Evolutionary conservation across 2,888 invertebrate species (phyloP).

Genomic region (Patella depressa): DNA sequence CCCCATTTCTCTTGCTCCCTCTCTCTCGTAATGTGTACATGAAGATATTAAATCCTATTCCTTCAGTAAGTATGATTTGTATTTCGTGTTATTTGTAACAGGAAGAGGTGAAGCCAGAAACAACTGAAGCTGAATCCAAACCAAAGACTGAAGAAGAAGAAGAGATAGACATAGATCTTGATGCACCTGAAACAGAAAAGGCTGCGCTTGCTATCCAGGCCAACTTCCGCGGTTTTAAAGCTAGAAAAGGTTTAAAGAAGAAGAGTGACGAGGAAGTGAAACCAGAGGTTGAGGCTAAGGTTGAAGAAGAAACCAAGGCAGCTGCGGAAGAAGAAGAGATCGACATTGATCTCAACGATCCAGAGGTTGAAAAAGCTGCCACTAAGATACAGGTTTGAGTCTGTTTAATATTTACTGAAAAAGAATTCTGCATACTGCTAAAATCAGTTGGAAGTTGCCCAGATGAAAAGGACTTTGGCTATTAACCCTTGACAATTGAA

Average conservation of each 20-base stretch:
- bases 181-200: constrained; percentile 56
- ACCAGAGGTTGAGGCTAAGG: not conserved
- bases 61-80: too few relatives aligned
- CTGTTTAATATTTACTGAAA: not conserved
- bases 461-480: too few relatives aligned
- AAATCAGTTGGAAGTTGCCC: too few relatives aligned
- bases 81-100: too few relatives aligned
- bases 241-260: constrained; percentile 53
- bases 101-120: not conserved
- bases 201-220: constrained; percentile 65
- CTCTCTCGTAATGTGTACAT: too few relatives aligned
- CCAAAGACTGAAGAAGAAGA: constrained; percentile 11
- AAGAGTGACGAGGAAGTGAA: constrained; percentile 15
- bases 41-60: too few relatives aligned
- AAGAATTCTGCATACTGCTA: too few relatives aligned
- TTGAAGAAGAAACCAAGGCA: constrained; percentile 1
- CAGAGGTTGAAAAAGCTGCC: constrained; percentile 60
- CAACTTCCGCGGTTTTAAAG: constrained; percentile 59
- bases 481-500: too few relatives aligned
- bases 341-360: constrained; percentile 57
- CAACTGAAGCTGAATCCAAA: not conserved
- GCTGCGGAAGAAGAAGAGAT: constrained; percentile 32
- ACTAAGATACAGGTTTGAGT: constrained; percentile 62
- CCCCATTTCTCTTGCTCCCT: too few relatives aligned
- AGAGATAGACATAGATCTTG: constrained; percentile 49